Evolutionary conservation across 2,888 invertebrate species (phyloP), one percentile per base, ranked within the genome.

Genomic region (Eupithecia inturbata): DNA sequence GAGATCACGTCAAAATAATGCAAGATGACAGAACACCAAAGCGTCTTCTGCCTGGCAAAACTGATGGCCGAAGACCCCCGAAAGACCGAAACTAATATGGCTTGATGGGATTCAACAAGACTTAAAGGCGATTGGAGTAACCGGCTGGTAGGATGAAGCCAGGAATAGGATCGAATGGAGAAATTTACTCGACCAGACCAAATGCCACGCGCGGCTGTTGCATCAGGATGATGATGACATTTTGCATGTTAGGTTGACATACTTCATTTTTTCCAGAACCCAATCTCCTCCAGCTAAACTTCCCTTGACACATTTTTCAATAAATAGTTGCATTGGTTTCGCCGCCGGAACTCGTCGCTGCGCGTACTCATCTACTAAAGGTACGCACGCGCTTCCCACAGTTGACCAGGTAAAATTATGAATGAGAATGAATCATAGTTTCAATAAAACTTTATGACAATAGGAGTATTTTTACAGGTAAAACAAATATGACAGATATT

Each of bases 301-400:
- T 31, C 57, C 26, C 57, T 26, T 69, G 41, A 31, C 39, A 22
- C 5, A 45, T 64, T 33, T 64, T 36, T 64, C 36, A 75, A 77
- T 74, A 78, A 77, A 75, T 66, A 75, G 79, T 81, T 79, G 76
- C 76, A 70, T 75, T 77, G 81, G 79, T 80, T 64, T 64, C 63
- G 33, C 63, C 36, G 63, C 36, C 63, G 63, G 63, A 64, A 64
- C 63, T 64, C 10, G 10, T 22, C 57, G 26, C 63, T 62, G 45
- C 74, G 80, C 77, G 73, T 76, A 73, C 77, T 60, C 67, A 66
- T 78, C 79, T 82, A 81, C 81, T 82, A 60, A 16, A 49, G 22
- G 22, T 49, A 80, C 82, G 87, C 86, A 86, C 87, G 87, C 85
- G 87, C 87, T 39, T 75, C 75, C 75, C 75, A 73, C 75, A 70